Evolutionary conservation across 2,797 vertebrate genomes (phyloP), one percentile per base, ranked within the genome.

Genomic region (Malacoctenus gilli): DNA sequence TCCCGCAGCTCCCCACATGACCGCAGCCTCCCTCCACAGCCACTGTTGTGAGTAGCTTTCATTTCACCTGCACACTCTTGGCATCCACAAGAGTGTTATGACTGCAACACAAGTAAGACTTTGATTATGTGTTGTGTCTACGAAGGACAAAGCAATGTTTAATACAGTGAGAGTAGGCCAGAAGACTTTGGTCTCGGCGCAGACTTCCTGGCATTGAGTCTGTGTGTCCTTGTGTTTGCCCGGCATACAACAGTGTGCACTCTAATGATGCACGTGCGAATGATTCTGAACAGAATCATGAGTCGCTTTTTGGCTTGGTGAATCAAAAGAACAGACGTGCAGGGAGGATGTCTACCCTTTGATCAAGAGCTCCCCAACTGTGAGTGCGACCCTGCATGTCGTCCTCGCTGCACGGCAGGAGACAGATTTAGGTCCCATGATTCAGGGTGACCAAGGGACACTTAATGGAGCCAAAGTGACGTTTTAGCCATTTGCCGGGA

Each of bases 131-230:
- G 12, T 61, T 47, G 44, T 75, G 54, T 58, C 38, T 10, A 4
- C 44, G 46, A 55, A 75, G 59, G 70, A 51, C 43, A 49, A 54
- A 40, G 51, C 38, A 18, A 23, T 14, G 21, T 30, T 16, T 61
- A 48, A 51, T 30, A 48, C 21, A 47, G 42, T 42, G 30, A 31
- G 81, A 68, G 53, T 75, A 68, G 74, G 34, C 59, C 65, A 75
- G 19, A 51, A 61, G 35, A 31, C 48, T 71, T 72, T 35, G 31
- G 56, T 68, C 50, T 68, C 32, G 3, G 49, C 34, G 9, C 19
- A 38, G 28, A 75, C 72, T 73, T 78, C 68, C 59, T 79, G 51
- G 20, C 34, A 68, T 71, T 77, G 37, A 59, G 53, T 22, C 32
- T 64, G 39, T 36, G 28, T 15, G 32, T 43, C 30, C 15, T 19